A percentile compares a stretch with the other conserved stretches of the same genome.
These are phyloP conservation scores for Eubasilissa splendida DNA, from an alignment of 2,888 invertebrate species.

Conservation along the genomic window DNA sequence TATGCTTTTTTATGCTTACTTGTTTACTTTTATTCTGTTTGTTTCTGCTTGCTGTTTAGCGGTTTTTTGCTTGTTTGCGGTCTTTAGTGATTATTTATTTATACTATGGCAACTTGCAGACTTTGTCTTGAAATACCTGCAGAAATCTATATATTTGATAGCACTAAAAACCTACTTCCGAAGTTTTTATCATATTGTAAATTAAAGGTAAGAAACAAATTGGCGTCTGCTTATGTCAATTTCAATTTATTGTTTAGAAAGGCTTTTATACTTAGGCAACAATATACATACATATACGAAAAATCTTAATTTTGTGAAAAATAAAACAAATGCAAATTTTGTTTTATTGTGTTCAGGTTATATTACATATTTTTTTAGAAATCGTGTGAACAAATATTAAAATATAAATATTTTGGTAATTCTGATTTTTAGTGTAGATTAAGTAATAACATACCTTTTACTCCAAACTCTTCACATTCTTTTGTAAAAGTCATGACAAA, in stretches of 20 bases:
- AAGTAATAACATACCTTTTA: too few species aligned
- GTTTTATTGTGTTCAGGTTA: too few species aligned
- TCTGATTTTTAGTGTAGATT: neutral
- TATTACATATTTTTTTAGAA: too few species aligned
- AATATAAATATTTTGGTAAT: neutral
- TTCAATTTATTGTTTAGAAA: neutral
- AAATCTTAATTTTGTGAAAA: neutral
- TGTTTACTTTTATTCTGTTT: too few species aligned
- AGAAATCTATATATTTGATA: slow-evolving; percentile 17
- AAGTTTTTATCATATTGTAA: slow-evolving; percentile 20
- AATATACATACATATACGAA: neutral
- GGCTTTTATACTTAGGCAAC: too few species aligned
- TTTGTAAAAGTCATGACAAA: neutral
- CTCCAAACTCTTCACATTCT: too few species aligned
- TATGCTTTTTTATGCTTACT: too few species aligned
- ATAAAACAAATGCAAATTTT: neutral
- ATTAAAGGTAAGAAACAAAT: slow-evolving; percentile 5
- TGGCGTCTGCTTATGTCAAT: neutral
- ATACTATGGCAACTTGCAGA: slow-evolving; percentile 12
- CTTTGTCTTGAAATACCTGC: slow-evolving; percentile 8
- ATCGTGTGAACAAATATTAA: too few species aligned
- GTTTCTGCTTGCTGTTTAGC: too few species aligned
- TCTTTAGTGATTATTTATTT: neutral
- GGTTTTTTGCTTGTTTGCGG: neutral
- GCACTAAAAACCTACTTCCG: neutral